Evolutionary conservation across 2,113 vertebrate species (phyloP).

Genomic region (Macroglossus sobrinus): DNA sequence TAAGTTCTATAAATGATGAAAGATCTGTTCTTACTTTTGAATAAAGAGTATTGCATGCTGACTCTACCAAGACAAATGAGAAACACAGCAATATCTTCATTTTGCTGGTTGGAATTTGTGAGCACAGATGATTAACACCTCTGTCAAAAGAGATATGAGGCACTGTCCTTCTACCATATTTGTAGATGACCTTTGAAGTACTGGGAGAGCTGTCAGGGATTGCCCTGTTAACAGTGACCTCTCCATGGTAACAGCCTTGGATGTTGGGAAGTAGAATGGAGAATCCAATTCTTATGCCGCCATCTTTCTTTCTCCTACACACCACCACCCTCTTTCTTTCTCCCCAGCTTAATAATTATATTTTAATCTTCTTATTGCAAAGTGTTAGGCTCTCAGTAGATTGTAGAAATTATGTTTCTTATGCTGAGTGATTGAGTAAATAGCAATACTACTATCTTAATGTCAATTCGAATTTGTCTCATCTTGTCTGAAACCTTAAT

Average conservation of each 20-base stretch:
- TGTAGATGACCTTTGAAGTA: neutral
- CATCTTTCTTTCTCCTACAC: neutral
- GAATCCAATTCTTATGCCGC: neutral
- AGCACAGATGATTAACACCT: neutral
- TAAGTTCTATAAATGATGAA: neutral
- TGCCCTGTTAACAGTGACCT: neutral
- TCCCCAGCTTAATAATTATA: neutral
- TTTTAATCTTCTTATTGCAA: neutral
- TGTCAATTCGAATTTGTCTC: constrained; percentile 13
- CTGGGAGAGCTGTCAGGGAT: neutral
- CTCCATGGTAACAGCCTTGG: neutral
- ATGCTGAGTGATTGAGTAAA: neutral
- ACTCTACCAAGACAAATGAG: neutral
- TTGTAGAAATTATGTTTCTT: neutral
- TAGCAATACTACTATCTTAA: neutral
- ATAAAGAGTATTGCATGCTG: neutral
- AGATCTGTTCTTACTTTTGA: neutral
- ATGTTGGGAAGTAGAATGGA: neutral
- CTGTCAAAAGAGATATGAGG: neutral
- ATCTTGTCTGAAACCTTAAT: constrained; percentile 27
- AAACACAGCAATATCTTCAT: neutral
- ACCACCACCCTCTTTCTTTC: neutral
- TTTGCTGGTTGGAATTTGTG: neutral
- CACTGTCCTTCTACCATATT: neutral
- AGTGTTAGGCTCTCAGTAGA: neutral